These are phyloP conservation scores for Eupithecia insigniata DNA, from an alignment of 2,888 invertebrate genomes.

Conservation along the genomic window DNA sequence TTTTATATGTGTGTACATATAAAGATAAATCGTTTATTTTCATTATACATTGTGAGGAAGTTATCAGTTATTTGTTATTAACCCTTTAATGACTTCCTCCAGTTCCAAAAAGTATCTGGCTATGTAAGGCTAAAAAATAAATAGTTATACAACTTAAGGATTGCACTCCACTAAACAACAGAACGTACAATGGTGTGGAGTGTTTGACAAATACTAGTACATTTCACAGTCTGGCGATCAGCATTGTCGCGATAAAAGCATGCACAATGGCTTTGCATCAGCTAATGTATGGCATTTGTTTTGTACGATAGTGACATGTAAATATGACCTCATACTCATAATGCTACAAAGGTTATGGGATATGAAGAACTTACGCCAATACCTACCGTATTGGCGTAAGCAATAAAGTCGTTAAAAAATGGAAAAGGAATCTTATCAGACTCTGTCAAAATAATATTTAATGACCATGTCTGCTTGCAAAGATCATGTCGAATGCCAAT, in stretches of 20 bases:
- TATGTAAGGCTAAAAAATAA: conserved; percentile 17
- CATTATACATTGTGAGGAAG: too few relatives aligned
- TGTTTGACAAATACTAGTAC: conserved; percentile 68
- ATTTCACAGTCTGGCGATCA: conserved; percentile 80
- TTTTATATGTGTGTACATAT: too few relatives aligned
- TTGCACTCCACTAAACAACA: conserved; percentile 30
- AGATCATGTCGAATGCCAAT: too few relatives aligned
- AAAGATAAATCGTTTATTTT: too few relatives aligned
- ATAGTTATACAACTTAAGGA: conserved; percentile 20
- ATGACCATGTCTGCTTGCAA: too few relatives aligned
- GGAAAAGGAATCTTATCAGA: too few relatives aligned
- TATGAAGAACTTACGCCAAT: too few relatives aligned
- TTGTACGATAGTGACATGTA: conserved; percentile 33
- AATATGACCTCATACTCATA: conserved; percentile 6
- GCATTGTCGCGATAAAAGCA: conserved; percentile 61
- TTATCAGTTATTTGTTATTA: too few relatives aligned
- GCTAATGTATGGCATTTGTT: conserved; percentile 58
- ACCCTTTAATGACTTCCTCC: background rate
- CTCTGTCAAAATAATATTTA: too few relatives aligned
- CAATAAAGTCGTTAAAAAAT: too few relatives aligned
- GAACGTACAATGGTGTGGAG: conserved; percentile 51
- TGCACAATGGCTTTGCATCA: conserved; percentile 56
- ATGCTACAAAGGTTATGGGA: background rate
- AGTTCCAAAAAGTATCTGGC: background rate
- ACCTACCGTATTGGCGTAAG: too few relatives aligned